Evolutionary conservation across 2,888 invertebrate species (phyloP), one percentile per base, ranked within the genome.

Genomic region (Pharmacophagus antenor): DNA sequence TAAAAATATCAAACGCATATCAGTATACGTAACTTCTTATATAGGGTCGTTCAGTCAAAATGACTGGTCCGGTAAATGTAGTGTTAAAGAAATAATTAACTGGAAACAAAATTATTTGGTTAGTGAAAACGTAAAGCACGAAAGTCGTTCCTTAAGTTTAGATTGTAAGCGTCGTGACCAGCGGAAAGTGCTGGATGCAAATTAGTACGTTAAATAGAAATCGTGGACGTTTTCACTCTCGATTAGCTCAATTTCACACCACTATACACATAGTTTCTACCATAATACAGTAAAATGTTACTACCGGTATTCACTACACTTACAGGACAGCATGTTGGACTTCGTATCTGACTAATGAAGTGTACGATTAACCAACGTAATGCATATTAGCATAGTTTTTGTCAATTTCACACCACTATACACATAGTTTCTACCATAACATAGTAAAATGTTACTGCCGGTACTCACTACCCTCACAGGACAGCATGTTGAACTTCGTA

Each of bases 181-280:
- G 17, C n/a, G 52, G 46, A 58, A 58, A 37, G 57, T 51, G 37
- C 23, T 47, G 18, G 23, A 46, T 46, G 58, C 31, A 47, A 58
- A 58, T 52, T 52, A 52, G 58, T 58, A 58, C 37, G 37, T 23
- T 52, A 52, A 58, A 58, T 58, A 58, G 58, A 58, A 58, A 58
- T 58, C 58, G 58, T 37, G 46, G 22, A n/a, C 46, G 51, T 25
- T 52, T 58, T 58, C 51, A 52, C 58, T 57, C 57, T 57, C 57
- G 51, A 46, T 21, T 27, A 25, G 51, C n/a, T 4, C 20, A 41
- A 22, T 52, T 23, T 42, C 44, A 37, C n/a, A 37, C 37, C 15
- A 25, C 51, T 51, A 47, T 42, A 50, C 31, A 22, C 17, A 15
- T 37, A 58, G 22, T 52, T 23, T 52, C 50, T 31, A 27, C 31